Evolutionary conservation across 2,888 invertebrate species (phyloP).

Genomic region (Flabesymbios commensalis): DNA sequence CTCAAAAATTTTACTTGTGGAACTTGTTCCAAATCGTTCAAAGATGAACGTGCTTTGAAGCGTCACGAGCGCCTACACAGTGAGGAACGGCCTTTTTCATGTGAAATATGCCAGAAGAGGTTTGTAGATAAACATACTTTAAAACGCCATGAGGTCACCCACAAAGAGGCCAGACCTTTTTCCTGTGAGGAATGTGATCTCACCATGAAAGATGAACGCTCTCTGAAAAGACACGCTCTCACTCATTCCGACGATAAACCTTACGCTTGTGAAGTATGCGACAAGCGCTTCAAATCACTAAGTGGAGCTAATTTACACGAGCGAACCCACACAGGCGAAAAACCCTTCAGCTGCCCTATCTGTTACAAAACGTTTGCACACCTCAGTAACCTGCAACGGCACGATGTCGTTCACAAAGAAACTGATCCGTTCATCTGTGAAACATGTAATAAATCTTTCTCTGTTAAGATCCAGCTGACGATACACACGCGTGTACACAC

Average conservation of each 20-base stretch:
- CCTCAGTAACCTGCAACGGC: conserved; percentile 25
- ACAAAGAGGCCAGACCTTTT: neutral
- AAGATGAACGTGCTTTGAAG: too few species aligned
- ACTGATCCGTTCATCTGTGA: conserved; percentile 21
- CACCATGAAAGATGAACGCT: neutral
- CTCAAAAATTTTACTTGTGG: too few species aligned
- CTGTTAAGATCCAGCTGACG: neutral
- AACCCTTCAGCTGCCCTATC: conserved; percentile 26
- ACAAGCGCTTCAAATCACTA: conserved; percentile 26
- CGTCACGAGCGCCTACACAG: neutral
- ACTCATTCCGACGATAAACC: conserved; percentile 1
- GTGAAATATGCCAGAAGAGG: neutral
- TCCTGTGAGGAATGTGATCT: neutral
- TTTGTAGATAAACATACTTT: neutral
- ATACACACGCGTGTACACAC: neutral
- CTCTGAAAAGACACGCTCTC: neutral
- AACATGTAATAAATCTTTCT: conserved; percentile 22
- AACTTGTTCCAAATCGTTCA: too few species aligned
- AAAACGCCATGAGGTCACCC: neutral
- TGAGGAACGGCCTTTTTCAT: neutral
- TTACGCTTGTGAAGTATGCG: conserved; percentile 24
- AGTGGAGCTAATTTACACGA: conserved; percentile 25
- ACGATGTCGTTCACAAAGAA: conserved; percentile 20
- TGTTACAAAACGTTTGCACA: conserved; percentile 29
- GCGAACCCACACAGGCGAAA: conserved; percentile 28